Conservation (phyloP, 2,797 vertebrate species). For the Sebastes cheni region DNA sequence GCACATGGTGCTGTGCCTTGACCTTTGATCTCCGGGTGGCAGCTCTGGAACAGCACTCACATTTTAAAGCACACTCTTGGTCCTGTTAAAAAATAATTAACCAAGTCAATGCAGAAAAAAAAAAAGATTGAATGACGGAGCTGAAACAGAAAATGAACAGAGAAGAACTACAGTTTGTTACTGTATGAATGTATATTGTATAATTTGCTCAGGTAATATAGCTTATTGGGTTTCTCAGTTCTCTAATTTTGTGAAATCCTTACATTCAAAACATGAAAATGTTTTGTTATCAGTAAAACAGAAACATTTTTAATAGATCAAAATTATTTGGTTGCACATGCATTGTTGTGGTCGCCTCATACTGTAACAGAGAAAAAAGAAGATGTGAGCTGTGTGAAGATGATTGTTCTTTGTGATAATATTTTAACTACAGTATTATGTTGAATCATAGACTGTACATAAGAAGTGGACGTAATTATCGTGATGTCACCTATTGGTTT, state of each 20-base stretch:
- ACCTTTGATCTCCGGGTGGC: slow-evolving; percentile 75
- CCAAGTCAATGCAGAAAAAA: slow-evolving; percentile 29
- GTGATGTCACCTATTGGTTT: too few species aligned
- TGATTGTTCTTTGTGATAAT: slow-evolving; percentile 21
- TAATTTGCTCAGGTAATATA: slow-evolving; percentile 1
- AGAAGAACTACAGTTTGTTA: not conserved
- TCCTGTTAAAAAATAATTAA: slow-evolving; percentile 76
- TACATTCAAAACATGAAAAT: not conserved
- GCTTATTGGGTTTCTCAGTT: not conserved
- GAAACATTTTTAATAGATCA: not conserved
- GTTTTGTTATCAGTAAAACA: not conserved
- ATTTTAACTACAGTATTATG: slow-evolving; percentile 1
- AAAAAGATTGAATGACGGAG: not conserved
- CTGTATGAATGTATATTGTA: not conserved
- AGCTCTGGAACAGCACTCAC: slow-evolving; percentile 62
- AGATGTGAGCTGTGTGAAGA: slow-evolving; percentile 15
- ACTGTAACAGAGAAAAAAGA: not conserved
- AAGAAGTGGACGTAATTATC: too few species aligned
- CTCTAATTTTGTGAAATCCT: not conserved
- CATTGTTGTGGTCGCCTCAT: not conserved
- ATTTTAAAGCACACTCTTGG: slow-evolving; percentile 64
- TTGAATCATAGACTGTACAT: not conserved
- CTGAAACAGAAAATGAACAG: slow-evolving; percentile 34
- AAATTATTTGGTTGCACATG: not conserved
- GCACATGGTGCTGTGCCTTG: slow-evolving; percentile 70